Evolutionary conservation across 2,797 vertebrate genomes (phyloP), one percentile per base, ranked within the genome.

Genomic region (Huso huso): DNA sequence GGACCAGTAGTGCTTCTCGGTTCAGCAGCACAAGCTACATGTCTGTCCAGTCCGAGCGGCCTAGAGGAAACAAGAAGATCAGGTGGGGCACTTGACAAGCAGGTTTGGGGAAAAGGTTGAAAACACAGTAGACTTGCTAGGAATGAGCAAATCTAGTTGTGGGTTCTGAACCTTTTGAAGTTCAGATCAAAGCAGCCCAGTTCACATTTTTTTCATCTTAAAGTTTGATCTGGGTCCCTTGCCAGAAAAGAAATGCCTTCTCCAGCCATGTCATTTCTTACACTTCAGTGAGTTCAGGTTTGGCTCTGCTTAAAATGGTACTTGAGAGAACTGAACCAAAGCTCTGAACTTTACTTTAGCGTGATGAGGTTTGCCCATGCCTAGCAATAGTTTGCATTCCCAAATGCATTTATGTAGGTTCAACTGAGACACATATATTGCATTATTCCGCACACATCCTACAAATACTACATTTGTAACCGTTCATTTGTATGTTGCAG

Each of bases 21-120:
- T 97, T 99, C 93, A 99, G 97, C 93, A 96, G 95, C 90, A 97
- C 96, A 55, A 99, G 96, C 91, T 96, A 98, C 92, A 96, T 99
- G 92, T 99, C 96, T 50, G 95, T 99, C 78, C 97, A 99, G 65
- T 99, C 97, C 9, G 97, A 99, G 77, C 81, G 94, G 58, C 96
- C 93, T 0, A 87, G 94, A 79, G 95, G 94, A 76, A 98, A 90
- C 87, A 93, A 90, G 84, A 99, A 96, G 81, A 97, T 98, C 85
- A 95, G 96, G 97, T 99, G 91, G 89, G 93, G 91, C 89, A 87
- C 67, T 57, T 70, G 66, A 68, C 67, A 18, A 13, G 68, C 68
- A 10, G 10, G 51, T 15, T 55, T 55, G 53, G 23, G 12, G 59
- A 51, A 13, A 51, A 1, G 10, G 9, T n/a, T 53, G 1, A 60